Conservation (phyloP, 2,888 invertebrate species). For the Anagyrus pseudococci region DNA sequence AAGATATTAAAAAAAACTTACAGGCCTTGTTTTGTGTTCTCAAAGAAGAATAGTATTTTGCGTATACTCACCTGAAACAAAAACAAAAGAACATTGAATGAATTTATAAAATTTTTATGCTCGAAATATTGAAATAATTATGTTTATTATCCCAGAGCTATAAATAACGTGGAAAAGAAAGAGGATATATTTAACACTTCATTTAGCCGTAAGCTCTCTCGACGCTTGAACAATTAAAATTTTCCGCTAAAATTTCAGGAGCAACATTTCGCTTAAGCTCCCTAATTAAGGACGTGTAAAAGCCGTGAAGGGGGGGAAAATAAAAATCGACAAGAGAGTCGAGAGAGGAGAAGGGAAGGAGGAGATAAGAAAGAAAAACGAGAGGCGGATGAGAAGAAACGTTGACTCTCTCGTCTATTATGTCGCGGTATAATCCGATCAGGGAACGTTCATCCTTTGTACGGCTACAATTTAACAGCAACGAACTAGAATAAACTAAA, state of each 20-base stretch:
- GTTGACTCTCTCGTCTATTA: constrained; percentile 23
- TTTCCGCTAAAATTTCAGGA: not conserved
- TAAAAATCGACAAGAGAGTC: not conserved
- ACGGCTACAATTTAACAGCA: constrained; percentile 5
- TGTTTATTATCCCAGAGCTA: too few relatives aligned
- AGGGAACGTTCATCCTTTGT: constrained; percentile 23
- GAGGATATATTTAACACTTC: too few relatives aligned
- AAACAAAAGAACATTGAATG: too few relatives aligned
- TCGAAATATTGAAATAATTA: too few relatives aligned
- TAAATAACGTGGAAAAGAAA: too few relatives aligned
- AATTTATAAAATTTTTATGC: too few relatives aligned
- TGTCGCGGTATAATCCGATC: constrained; percentile 25
- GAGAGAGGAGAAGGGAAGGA: not conserved
- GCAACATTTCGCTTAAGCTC: not conserved
- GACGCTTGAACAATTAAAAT: too few relatives aligned
- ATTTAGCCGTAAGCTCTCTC: constrained; percentile 16
- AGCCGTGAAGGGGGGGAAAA: not conserved
- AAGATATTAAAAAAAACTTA: not conserved
- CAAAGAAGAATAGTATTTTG: not conserved
- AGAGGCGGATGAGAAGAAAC: not conserved
- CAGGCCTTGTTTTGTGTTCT: not conserved
- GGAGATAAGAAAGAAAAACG: not conserved
- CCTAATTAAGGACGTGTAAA: constrained; percentile 9
- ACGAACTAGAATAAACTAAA: constrained; percentile 12
- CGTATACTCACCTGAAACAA: constrained; percentile 22